Evolutionary conservation across 53 echinoderm and acorn worm genomes (phyloP), one percentile per base, ranked within the genome.

Genomic region (Paracentrotus lividus): DNA sequence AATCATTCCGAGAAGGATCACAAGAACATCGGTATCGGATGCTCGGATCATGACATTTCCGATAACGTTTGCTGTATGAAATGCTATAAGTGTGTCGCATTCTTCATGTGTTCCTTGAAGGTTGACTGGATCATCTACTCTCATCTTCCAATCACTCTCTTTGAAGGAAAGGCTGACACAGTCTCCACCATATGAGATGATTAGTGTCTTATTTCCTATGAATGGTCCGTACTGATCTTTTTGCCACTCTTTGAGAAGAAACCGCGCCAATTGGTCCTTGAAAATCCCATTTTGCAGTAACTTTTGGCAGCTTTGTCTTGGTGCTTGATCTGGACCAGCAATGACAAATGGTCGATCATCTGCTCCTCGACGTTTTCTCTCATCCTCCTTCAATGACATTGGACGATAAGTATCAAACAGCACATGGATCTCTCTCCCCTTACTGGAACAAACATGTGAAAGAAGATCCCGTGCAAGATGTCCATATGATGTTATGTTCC

Each of bases 301-400:
- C 94, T 93, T 92, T n/a, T 92, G 81, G 55, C 95, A 94, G 44
- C 78, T 90, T 94, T 94, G 94, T 91, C 59, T 69, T 34, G 94
- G 95, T 49, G 89, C 88, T 84, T 96, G 96, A 36, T 96, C 96
- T 16, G 93, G 92, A 67, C 95, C 77, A 84, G 95, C 24, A 42
- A 94, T 96, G 93, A 95, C 93, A 85, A 93, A 94, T 90, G 57
- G 77, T 18, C 66, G 75, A 88, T 94, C 94, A 49, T 93, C 93
- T 24, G 94, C 94, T 72, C 97, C 93, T 90, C 95, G 93, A 36
- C 93, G 90, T 90, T 77, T 95, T 57, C 97, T 67, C 93, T 96
- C 94, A 90, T 93, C 94, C 9, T 93, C 97, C 88, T 96, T 96
- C 76, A 96, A 42, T 16, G 97, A 95, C 21, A 56, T 53, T 34